A percentile compares a stretch with the other conserved stretches of the same genome.
These are phyloP conservation scores for Drosophila insularis DNA, from an alignment of 1,140 invertebrate genomes.

Conservation along the genomic window DNA sequence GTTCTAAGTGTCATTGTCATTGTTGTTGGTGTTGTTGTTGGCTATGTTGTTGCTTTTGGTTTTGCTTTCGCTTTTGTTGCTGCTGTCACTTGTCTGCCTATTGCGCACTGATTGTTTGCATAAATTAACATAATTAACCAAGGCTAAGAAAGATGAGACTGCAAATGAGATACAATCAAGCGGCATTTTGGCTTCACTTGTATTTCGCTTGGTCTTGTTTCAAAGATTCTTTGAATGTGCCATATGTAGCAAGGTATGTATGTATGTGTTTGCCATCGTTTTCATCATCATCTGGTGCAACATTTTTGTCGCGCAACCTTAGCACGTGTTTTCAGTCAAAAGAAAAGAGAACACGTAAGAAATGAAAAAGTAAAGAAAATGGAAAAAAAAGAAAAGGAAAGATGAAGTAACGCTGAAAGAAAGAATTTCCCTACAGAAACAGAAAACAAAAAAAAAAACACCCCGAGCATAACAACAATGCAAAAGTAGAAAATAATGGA, in stretches of 20 bases:
- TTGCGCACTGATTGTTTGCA: slow-evolving; percentile 74
- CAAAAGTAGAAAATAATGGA: slow-evolving; percentile 74
- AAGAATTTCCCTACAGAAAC: background rate
- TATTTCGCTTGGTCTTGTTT: background rate
- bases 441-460: slow-evolving; percentile 3
- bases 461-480: slow-evolving; percentile 25
- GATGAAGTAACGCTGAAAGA: background rate
- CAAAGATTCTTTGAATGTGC: background rate
- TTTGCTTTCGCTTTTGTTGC: slow-evolving; percentile 28
- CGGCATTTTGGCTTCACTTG: slow-evolving; percentile 6
- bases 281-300: background rate
- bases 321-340: background rate
- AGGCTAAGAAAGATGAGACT: slow-evolving; percentile 32
- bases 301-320: slow-evolving; percentile 1
- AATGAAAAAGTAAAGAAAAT: too few species aligned
- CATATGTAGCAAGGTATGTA: background rate
- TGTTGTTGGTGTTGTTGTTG: slow-evolving; percentile 13
- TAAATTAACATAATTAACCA: slow-evolving; percentile 79
- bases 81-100: slow-evolving; percentile 73
- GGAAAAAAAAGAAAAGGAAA: background rate
- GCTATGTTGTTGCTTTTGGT: background rate
- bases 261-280: background rate
- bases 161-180: background rate
- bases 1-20: slow-evolving; percentile 24
- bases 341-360: background rate